Conservation (phyloP, 2,113 vertebrate genomes). For the Cygnus atratus region DNA sequence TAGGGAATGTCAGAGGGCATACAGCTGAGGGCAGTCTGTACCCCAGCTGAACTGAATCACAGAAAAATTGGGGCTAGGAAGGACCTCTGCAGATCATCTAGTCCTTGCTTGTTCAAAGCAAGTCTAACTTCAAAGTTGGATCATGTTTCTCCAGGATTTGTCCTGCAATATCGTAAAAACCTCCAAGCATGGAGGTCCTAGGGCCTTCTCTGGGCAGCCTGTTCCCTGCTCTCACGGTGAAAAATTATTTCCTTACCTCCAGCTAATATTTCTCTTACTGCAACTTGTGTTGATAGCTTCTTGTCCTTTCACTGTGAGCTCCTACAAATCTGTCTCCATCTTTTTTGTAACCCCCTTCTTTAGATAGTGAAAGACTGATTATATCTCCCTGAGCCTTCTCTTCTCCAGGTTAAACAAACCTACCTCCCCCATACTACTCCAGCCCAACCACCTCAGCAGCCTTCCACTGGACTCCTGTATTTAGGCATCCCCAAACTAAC, state of each 20-base stretch:
- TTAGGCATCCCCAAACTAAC: not conserved
- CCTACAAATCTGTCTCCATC: not conserved
- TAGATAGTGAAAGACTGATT: not conserved
- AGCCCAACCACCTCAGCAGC: not conserved
- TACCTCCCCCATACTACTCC: not conserved
- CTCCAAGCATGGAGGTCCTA: not conserved
- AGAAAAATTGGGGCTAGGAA: not conserved
- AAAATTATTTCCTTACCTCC: conserved; percentile 11
- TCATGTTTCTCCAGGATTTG: not conserved
- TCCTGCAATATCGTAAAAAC: not conserved
- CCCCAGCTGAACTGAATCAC: not conserved
- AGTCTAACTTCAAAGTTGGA: not conserved
- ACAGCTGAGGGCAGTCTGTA: not conserved
- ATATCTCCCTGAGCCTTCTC: not conserved
- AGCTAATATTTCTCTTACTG: not conserved
- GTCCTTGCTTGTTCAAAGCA: not conserved
- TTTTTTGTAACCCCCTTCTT: not conserved
- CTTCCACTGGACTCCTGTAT: not conserved
- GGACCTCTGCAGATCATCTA: not conserved
- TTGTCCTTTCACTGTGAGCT: not conserved
- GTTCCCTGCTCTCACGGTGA: not conserved
- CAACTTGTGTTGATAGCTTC: not conserved
- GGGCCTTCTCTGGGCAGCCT: not conserved
- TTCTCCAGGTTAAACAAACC: not conserved
- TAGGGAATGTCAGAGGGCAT: not conserved